Percentiles rank a stretch among this genome's conserved stretches.
These are phyloP conservation scores for Cylloceria caligata DNA, from an alignment of 2,888 invertebrate genomes.

Conservation along the genomic window DNA sequence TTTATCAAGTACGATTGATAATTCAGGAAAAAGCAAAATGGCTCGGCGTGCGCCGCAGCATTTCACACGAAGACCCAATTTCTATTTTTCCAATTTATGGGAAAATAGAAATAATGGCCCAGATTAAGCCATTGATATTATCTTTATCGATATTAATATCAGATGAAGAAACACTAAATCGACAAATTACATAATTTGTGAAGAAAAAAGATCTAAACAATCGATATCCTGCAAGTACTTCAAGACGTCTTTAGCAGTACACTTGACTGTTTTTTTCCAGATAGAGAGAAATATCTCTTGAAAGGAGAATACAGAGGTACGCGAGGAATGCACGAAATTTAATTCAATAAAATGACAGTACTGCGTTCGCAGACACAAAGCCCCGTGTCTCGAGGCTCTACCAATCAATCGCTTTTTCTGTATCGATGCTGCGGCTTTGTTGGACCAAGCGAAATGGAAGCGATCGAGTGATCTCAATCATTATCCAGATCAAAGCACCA, in stretches of 20 bases:
- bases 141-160: no score
- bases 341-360: conserved; percentile 25
- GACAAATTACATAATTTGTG: not conserved
- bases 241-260: not conserved
- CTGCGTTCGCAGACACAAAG: not conserved
- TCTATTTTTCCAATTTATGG: no score
- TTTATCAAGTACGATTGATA: no score
- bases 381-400: not conserved
- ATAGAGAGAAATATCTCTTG: conserved; percentile 19
- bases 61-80: no score
- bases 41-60: no score
- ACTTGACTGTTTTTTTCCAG: not conserved
- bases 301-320: not conserved
- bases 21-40: no score
- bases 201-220: not conserved
- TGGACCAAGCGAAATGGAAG: not conserved
- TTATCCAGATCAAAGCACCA: not conserved
- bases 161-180: not conserved
- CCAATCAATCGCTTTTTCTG: conserved; percentile 9
- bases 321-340: conserved; percentile 15
- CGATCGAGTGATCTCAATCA: not conserved
- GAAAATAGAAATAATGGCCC: no score
- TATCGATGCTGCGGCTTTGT: not conserved
- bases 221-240: not conserved
- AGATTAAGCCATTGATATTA: no score